These are phyloP conservation scores for Agrotis exclamationis DNA, from an alignment of 2,888 invertebrate genomes.

Conservation along the genomic window DNA sequence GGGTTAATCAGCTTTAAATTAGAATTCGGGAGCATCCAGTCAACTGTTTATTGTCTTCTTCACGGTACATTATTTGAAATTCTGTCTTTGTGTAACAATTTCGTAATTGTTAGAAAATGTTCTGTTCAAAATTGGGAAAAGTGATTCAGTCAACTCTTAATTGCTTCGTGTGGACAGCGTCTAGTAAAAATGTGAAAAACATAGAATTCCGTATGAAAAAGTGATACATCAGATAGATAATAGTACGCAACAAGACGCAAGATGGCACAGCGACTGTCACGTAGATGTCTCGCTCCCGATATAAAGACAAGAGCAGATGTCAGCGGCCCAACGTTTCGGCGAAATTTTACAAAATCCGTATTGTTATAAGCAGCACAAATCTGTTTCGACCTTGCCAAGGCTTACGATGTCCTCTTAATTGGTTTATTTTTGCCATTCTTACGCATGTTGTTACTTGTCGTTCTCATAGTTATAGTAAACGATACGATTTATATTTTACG, in stretches of 20 bases:
- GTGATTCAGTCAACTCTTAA: conserved; percentile 42
- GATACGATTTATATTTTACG: conserved; percentile 4
- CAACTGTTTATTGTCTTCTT: conserved; percentile 68
- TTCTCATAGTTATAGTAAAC: conserved; percentile 16
- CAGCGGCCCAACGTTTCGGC: conserved; percentile 71
- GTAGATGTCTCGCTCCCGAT: conserved; percentile 80
- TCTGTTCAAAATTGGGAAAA: conserved; percentile 27
- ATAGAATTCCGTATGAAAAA: conserved; percentile 55
- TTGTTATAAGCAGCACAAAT: conserved; percentile 77
- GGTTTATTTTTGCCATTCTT: conserved; percentile 61
- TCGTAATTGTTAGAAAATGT: conserved; percentile 29
- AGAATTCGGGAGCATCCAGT: conserved; percentile 69
- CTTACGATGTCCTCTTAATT: conserved; percentile 72
- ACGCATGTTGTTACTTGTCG: conserved; percentile 37
- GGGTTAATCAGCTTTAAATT: conserved; percentile 85
- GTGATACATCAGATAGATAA: conserved; percentile 59
- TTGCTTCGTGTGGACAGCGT: conserved; percentile 34
- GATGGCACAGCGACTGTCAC: conserved; percentile 74
- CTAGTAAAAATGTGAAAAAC: conserved; percentile 37
- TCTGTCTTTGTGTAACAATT: conserved; percentile 29
- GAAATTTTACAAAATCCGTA: conserved; percentile 74
- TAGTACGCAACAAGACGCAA: conserved; percentile 54
- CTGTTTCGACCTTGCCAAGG: conserved; percentile 79
- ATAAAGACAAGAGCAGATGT: conserved; percentile 87
- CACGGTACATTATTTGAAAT: conserved; percentile 44